phyloP scores from a whole-genome alignment of 2,113 vertebrate genomes.

The Coryphaenoides rupestris region DNA sequence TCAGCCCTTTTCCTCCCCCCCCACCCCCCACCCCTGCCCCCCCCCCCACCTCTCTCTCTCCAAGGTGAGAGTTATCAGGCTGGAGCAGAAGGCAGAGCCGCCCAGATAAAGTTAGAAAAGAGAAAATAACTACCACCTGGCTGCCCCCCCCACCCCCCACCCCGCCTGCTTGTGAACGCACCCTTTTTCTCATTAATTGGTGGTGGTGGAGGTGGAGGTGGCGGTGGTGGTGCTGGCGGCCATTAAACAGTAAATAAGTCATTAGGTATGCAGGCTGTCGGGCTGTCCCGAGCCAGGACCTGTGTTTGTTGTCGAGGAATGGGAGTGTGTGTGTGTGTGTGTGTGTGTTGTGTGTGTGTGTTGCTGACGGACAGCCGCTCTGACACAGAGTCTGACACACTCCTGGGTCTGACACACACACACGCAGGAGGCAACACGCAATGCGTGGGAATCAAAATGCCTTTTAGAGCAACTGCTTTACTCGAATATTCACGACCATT shows the following conservation, averaged over 20 bases:
- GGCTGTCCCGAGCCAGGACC: constrained; percentile 61
- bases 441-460: no score
- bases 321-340: constrained; percentile 57
- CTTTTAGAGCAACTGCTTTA: no score
- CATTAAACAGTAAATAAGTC: constrained; percentile 75
- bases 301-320: constrained; percentile 72
- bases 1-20: constrained; percentile 30
- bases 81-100: constrained; percentile 62
- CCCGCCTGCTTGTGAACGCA: constrained; percentile 56
- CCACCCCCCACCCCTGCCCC: constrained; percentile 34
- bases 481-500: no score
- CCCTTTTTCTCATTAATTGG: constrained; percentile 73
- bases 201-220: constrained; percentile 67
- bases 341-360: constrained; percentile 68
- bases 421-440: background rate
- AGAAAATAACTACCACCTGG: constrained; percentile 68
- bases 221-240: constrained; percentile 67
- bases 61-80: constrained; percentile 60
- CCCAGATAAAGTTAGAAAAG: constrained; percentile 67
- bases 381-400: background rate
- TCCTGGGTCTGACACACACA: constrained; percentile 3
- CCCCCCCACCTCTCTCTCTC: constrained; percentile 51
- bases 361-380: constrained; percentile 56
- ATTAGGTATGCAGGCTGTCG: constrained; percentile 70
- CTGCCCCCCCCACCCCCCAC: no score